These are phyloP conservation scores for Valencia hispanica DNA, from an alignment of 2,797 vertebrate species.

Conservation along the genomic window DNA sequence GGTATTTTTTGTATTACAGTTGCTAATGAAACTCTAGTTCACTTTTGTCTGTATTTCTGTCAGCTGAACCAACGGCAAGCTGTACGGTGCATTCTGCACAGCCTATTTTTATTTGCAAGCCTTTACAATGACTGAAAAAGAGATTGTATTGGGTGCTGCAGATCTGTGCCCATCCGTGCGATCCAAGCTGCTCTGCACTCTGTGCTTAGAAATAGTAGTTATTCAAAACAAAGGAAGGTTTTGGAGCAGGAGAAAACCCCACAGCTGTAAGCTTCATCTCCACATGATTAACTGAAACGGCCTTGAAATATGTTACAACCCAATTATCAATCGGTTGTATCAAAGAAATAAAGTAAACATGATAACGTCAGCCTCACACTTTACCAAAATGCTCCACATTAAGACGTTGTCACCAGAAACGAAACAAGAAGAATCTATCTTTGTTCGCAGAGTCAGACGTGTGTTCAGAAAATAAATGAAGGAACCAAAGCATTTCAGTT, in stretches of 20 bases:
- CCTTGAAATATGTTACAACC: too few species aligned
- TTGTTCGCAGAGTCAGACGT: background rate
- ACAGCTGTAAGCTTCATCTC: too few species aligned
- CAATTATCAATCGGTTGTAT: too few species aligned
- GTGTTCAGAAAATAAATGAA: background rate
- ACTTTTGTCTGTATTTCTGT: too few species aligned
- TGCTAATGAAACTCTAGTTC: background rate
- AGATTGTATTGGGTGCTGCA: background rate
- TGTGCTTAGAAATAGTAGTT: background rate
- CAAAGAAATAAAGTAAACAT: too few species aligned
- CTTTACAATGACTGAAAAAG: background rate
- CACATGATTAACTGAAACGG: too few species aligned
- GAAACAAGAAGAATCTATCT: background rate
- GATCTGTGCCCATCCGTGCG: background rate
- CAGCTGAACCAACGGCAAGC: background rate
- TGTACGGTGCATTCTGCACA: background rate
- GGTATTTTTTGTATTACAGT: too few species aligned
- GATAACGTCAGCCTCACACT: background rate
- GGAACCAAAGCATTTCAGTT: background rate
- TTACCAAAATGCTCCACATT: background rate
- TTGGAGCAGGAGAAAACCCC: too few species aligned
- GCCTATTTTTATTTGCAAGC: too few species aligned
- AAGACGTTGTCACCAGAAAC: background rate
- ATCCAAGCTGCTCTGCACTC: background rate
- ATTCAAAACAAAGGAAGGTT: too few species aligned